A percentile compares a stretch with the other conserved stretches of the same genome.
phyloP scores from a whole-genome alignment of 2,797 vertebrate genomes.

The Mormyrus proboscirostris region DNA sequence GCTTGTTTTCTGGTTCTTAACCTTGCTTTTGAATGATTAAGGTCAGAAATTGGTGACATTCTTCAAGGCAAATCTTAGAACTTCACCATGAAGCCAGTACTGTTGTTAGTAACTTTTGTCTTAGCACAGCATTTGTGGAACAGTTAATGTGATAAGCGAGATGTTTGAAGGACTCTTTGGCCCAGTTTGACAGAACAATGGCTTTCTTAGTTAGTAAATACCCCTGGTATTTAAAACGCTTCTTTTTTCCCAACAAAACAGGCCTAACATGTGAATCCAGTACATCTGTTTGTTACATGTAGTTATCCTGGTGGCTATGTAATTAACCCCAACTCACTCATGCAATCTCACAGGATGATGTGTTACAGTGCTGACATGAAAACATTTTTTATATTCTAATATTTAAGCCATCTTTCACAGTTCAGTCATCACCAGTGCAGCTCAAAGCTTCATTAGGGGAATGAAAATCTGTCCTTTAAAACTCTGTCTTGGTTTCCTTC shows the following conservation, averaged over 20 bases:
- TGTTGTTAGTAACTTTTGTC: background rate
- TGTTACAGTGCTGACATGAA: conserved; percentile 32
- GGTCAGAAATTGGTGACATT: background rate
- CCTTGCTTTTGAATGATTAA: background rate
- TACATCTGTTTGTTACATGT: background rate
- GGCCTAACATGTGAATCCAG: background rate
- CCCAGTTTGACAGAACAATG: background rate
- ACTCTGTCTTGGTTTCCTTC: background rate
- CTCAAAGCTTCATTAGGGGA: conserved; percentile 38
- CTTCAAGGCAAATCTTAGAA: background rate
- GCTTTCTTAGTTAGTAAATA: background rate
- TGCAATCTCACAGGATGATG: conserved; percentile 47
- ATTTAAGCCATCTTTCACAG: conserved; percentile 35
- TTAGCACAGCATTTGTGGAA: background rate
- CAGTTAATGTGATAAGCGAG: background rate
- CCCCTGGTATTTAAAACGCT: conserved; percentile 13
- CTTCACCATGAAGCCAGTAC: background rate
- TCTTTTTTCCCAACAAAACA: background rate
- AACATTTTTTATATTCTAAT: conserved; percentile 41
- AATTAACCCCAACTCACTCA: conserved; percentile 37
- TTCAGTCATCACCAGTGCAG: conserved; percentile 1
- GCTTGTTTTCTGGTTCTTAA: background rate
- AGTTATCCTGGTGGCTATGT: background rate
- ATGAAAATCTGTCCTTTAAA: background rate
- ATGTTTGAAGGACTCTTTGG: background rate